Conservation (phyloP, 2,113 vertebrate species). For the Condylura cristata region DNA sequence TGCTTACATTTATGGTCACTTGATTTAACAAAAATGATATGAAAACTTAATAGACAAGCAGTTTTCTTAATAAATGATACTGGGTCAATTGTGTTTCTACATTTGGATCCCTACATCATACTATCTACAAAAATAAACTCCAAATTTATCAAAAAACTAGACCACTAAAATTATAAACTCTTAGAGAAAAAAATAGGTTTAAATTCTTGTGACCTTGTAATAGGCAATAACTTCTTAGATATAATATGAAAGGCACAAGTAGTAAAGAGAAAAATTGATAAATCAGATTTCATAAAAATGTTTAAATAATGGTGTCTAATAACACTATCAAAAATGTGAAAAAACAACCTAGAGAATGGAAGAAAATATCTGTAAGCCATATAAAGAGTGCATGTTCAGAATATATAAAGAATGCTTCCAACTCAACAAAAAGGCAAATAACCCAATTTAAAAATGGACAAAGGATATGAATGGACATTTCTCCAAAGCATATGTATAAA, state of each 20-base stretch:
- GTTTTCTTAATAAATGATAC: neutral
- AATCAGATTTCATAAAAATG: constrained; percentile 5
- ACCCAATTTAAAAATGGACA: no score
- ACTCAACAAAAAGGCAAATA: neutral
- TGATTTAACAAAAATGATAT: neutral
- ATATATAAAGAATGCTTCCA: constrained; percentile 7
- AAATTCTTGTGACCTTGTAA: neutral
- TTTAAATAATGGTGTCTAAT: neutral
- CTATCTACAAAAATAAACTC: constrained; percentile 1
- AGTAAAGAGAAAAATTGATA: neutral
- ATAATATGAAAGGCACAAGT: neutral
- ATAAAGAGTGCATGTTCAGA: neutral
- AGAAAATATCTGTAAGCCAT: neutral
- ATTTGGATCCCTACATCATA: neutral
- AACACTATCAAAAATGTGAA: neutral
- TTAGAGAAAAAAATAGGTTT: neutral
- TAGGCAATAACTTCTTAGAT: neutral
- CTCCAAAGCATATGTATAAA: neutral
- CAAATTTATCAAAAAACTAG: neutral
- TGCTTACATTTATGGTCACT: neutral
- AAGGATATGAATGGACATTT: neutral
- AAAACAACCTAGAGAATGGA: neutral
- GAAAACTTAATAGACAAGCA: neutral
- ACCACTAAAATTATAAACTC: neutral
- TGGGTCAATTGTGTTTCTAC: neutral